Base-by-base conservation (phyloP, 2,888 invertebrate genomes). In the Acanthacorydalis orientalis region DNA sequence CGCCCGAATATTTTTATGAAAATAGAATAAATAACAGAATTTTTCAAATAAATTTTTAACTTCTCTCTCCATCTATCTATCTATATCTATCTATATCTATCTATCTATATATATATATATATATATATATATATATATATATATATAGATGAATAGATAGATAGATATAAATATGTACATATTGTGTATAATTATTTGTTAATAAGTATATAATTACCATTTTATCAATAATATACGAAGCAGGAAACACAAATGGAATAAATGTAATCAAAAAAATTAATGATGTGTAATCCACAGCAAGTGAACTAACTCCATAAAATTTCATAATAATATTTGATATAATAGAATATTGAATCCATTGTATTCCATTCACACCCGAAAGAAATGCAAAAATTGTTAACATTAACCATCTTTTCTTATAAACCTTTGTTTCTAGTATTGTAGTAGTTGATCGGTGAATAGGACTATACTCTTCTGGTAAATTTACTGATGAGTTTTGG, bases 241-340 rank as follows among this genome's bases (percentile, higher is more conserved):
- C 96, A 1, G 98, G 98, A 61, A 98, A 90, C 58, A 99, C 91
- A 56, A 97, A 80, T 8, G 96, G 91, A 57, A 98, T 92, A 67
- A 98, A 99, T 2, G 84, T 77, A 54, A 92, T 77, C 97, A 98
- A 98, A 69, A 84, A 99, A 58, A 97, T 78, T 87, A 97, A 89
- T 39, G 95, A 95, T 16, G 96, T 89, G 93, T 93, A 95, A 65
- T 97, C 87, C 48, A 98, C 87, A 59, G 77, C 75, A 53, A 77
- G 75, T 54, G 75, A 77, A 51, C 73, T 70, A 31, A 88, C 78
- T 12, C 72, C 73, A 62, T 89, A 89, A 67, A 85, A 87, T 56
- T 78, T 77, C 55, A 69, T 73, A 41, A 95, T 75, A 47, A 89
- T 78, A 61, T 91, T 84, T 54, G 83, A 79, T 53, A 96, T 92